Evolutionary conservation across 2,797 vertebrate genomes (phyloP), one percentile per base, ranked within the genome.

Genomic region (Benthosema pterotum): DNA sequence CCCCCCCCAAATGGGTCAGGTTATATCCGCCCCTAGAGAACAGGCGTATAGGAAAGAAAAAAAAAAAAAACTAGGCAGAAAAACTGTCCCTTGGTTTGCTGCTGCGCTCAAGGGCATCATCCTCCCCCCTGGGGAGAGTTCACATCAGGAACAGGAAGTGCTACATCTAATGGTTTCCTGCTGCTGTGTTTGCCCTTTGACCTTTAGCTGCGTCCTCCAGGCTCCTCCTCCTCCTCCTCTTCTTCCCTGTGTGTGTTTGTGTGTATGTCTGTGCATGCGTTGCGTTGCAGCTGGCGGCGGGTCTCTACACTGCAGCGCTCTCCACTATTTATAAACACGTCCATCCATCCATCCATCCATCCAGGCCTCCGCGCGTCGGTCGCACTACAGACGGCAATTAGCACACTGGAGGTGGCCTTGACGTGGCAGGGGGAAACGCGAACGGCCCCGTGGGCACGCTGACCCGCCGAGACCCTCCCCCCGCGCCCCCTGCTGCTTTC

Each of bases 321-420:
- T 49, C 38, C 49, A n/a, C 42, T 62, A 25, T 45, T 22, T 45
- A 62, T 53, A 53, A 53, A 53, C 60, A 62, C n/a, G n/a, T n/a
- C n/a, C n/a, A n/a, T n/a, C n/a, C 50, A n/a, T 28, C 42, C 16
- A 50, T 48, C 46, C 46, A 16, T 48, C 46, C 48, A 42, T 5
- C 46, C 48, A 42, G 11, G 50, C 25, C 25, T 16, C 25, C 58
- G 8, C 43, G n/a, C n/a, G n/a, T n/a, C n/a, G n/a, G n/a, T n/a
- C 8, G n/a, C 58, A 12, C 42, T 12, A 25, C 56, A 42, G 15
- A 17, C 16, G 16, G 28, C 15, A 60, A 42, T 51, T 51, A 60
- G 47, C 16, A 18, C 49, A 32, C 45, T 62, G 38, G 60, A 28
- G 11, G 19, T 43, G 43, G 56, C 8, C 13, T 58, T 47, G 42